A percentile compares a stretch with the other conserved stretches of the same genome.
phyloP scores from a whole-genome alignment of 2,113 vertebrate species.

The Psittacula cyanocephala region DNA sequence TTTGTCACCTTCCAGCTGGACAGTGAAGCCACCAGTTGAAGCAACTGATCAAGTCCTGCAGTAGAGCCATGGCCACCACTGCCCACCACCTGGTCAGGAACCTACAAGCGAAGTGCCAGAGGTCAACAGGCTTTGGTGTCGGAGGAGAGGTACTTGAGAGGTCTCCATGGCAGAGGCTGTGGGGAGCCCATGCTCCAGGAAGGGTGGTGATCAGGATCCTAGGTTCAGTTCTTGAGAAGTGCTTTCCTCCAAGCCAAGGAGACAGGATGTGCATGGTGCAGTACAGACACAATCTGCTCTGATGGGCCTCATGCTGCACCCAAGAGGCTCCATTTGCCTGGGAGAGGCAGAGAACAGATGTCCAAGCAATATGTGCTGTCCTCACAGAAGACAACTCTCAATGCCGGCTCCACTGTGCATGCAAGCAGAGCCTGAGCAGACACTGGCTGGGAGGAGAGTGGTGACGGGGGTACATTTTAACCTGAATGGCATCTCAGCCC shows the following conservation, averaged over 20 bases:
- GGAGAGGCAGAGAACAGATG: neutral
- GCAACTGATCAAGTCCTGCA: neutral
- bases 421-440: neutral
- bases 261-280: neutral
- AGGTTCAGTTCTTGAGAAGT: neutral
- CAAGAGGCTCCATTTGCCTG: neutral
- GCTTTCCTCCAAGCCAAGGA: neutral
- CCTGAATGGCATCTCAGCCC: neutral
- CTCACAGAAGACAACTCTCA: neutral
- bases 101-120: neutral
- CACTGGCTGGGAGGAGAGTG: neutral
- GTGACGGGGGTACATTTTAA: neutral
- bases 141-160: neutral
- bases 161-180: neutral
- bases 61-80: rapidly evolving
- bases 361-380: neutral
- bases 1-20: neutral
- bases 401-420: rapidly evolving
- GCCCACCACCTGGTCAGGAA: neutral
- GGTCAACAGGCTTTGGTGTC: neutral
- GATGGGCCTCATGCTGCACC: neutral
- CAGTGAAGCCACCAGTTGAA: neutral
- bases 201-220: neutral
- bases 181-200: neutral
- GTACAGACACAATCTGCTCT: neutral